These are phyloP conservation scores for Abrostola tripartita DNA, from an alignment of 2,888 invertebrate species.

Conservation along the genomic window DNA sequence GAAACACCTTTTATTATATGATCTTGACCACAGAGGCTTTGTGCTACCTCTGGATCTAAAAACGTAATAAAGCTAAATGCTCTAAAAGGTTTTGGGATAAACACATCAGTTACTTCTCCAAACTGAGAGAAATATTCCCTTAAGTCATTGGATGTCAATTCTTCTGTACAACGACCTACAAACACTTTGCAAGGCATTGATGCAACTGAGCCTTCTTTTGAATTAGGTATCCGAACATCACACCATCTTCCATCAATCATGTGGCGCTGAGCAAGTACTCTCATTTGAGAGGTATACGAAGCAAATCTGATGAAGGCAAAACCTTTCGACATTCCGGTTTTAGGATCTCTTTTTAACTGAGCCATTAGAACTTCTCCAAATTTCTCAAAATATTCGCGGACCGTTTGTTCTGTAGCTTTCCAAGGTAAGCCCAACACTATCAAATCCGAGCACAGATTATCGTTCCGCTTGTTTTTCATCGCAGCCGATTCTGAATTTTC, in stretches of 20 bases:
- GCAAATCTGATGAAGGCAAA: conserved; percentile 99
- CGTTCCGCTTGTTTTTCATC: conserved; percentile 97
- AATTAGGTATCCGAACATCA: conserved; percentile 99
- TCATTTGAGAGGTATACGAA: conserved; percentile 97
- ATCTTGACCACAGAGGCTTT: conserved; percentile 94
- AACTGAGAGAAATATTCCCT: conserved; percentile 93
- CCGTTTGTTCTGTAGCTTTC: conserved; percentile 98
- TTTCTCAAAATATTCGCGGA: conserved; percentile 98
- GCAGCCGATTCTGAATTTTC: conserved; percentile 95
- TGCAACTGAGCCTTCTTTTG: conserved; percentile 93
- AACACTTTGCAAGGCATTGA: conserved; percentile 94
- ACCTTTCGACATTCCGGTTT: conserved; percentile 98
- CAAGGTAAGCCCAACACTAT: conserved; percentile 99
- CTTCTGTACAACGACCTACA: conserved; percentile 95
- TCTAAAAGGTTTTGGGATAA: conserved; percentile 95
- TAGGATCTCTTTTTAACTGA: conserved; percentile 97
- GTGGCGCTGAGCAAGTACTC: conserved; percentile 97
- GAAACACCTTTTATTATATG: conserved; percentile 95
- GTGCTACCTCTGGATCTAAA: conserved; percentile 94
- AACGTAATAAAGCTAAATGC: conserved; percentile 96
- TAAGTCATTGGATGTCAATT: conserved; percentile 93
- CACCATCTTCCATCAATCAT: conserved; percentile 99
- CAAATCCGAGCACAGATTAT: conserved; percentile 98
- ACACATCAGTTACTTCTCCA: conserved; percentile 95
- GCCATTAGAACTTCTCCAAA: conserved; percentile 99